Base-by-base conservation (phyloP, 2,797 vertebrate genomes). In the Cossypha caffra region DNA sequence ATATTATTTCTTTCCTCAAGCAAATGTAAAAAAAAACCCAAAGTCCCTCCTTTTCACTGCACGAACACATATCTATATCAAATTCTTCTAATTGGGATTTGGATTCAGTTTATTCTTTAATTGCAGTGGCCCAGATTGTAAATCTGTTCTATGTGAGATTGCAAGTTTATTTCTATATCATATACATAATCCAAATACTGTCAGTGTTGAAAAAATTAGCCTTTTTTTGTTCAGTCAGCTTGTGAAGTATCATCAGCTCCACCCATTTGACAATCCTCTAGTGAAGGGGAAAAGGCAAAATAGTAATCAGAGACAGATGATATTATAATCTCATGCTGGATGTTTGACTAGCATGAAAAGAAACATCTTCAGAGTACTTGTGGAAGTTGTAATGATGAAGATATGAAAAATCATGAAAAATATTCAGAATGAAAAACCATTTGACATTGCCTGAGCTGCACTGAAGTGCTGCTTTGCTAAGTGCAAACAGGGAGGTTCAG, bases 321-420 rank as follows among this genome's bases (percentile, higher is more conserved):
- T 74, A 92, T 69, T 76, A 91, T 68, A 80, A 93, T 93, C 47
- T 96, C 64, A 58, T n/a, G 25, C 54, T 61, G 72, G 55, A 76
- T 95, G 51, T 69, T 88, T 79, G 47, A 80, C 68, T 90, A 31
- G n/a, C 59, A 71, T 26, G 24, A 88, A 88, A 72, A 73, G 51
- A 92, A 90, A n/a, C 35, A 43, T 61, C 69, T 86, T 38, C 63
- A 40, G 93, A 26, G 51, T 42, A 61, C 47, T 84, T 86, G 43
- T 43, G 38, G 37, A 92, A 88, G 74, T 63, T 43, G 16, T 23
- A 72, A 89, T n/a, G 38, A n/a, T 38, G 50, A 71, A 93, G 93
- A 95, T 55, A 90, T 4, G 24, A 93, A 96, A 95, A 90, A 89
- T 3, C 43, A 59, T 86, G 45, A 76, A 86, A 71, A 88, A 67